These are phyloP conservation scores for Cacoxenus indagator DNA, from an alignment of 2,888 invertebrate species.

Conservation along the genomic window DNA sequence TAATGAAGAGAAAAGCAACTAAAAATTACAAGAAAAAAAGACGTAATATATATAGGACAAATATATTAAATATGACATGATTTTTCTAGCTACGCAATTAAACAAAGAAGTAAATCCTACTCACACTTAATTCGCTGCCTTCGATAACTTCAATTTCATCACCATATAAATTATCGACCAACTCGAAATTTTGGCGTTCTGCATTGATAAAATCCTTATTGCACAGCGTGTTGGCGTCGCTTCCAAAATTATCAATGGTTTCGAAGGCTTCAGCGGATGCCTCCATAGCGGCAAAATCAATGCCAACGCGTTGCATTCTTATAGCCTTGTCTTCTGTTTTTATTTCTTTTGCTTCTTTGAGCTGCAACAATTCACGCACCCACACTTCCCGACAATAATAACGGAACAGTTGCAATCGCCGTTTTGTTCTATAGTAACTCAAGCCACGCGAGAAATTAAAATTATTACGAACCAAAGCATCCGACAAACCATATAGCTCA, in stretches of 20 bases:
- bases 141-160: slow-evolving; percentile 64
- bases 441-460: slow-evolving; percentile 57
- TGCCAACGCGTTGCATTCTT: slow-evolving; percentile 39
- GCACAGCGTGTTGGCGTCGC: slow-evolving; percentile 22
- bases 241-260: slow-evolving; percentile 40
- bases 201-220: slow-evolving; percentile 28
- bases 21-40: not conserved
- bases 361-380: slow-evolving; percentile 40
- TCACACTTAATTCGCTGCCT: slow-evolving; percentile 62
- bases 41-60: not conserved
- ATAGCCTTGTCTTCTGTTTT: slow-evolving; percentile 9
- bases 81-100: too few species aligned
- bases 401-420: slow-evolving; percentile 56
- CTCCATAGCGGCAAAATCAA: slow-evolving; percentile 67
- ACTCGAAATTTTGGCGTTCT: slow-evolving; percentile 23
- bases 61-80: too few species aligned
- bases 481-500: slow-evolving; percentile 60
- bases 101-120: slow-evolving; percentile 34
- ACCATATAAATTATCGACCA: slow-evolving; percentile 30
- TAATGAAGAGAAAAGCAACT: not conserved
- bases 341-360: not conserved
- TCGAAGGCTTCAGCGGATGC: slow-evolving; percentile 51
- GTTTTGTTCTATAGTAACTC: slow-evolving; percentile 53
- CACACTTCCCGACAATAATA: slow-evolving; percentile 59
- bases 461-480: slow-evolving; percentile 61